phyloP scores from a whole-genome alignment of 35 echinoderm and acorn worm species.

The Heliocidaris tuberculata region DNA sequence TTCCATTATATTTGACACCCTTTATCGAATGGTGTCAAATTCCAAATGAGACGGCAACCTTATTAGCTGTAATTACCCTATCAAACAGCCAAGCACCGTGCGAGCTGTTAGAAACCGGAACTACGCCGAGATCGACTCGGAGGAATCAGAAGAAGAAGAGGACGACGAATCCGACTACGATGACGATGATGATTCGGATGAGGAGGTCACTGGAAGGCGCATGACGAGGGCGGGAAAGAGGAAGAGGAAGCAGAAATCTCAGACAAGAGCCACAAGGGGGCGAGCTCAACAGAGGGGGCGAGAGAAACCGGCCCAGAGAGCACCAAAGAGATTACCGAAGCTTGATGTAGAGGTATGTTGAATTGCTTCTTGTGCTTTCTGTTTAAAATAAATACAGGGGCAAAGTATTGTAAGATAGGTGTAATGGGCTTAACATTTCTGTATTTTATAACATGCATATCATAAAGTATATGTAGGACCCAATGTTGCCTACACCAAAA shows the following conservation, averaged over 20 bases:
- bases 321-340: not conserved
- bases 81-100: not conserved
- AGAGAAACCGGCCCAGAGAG: not conserved
- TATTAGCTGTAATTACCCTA: not conserved
- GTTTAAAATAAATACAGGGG: no score
- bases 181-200: not conserved
- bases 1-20: no score
- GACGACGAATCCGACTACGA: constrained; percentile 66
- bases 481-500: no score
- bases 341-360: not conserved
- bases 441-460: no score
- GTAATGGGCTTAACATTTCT: no score
- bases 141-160: constrained; percentile 41
- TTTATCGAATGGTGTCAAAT: not conserved
- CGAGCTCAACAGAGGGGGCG: not conserved
- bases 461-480: no score
- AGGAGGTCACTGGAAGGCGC: not conserved
- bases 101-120: not conserved
- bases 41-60: not conserved
- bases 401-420: no score
- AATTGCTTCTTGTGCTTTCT: not conserved
- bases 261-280: not conserved
- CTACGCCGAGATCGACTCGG: constrained; percentile 41
- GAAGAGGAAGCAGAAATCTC: not conserved
- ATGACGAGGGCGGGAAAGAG: not conserved